phyloP scores from a whole-genome alignment of 2,113 vertebrate species.

The Scartelaos histophorus region DNA sequence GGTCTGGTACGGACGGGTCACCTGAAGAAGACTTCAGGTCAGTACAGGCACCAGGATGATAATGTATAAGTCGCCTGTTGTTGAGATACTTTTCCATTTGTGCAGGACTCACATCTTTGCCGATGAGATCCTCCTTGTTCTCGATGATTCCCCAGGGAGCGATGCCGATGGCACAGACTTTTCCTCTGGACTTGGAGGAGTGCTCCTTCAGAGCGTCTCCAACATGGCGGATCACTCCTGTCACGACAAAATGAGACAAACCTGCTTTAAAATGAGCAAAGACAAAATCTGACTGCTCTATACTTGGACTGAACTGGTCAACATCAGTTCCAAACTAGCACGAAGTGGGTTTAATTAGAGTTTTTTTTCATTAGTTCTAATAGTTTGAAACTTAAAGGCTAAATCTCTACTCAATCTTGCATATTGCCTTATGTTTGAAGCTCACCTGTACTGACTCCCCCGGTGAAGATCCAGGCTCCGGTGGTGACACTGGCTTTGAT shows the following conservation, averaged over 20 bases:
- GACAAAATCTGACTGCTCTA: too few species aligned
- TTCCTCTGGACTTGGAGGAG: slow-evolving; percentile 95
- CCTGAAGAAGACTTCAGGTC: slow-evolving; percentile 68
- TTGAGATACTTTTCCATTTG: too few species aligned
- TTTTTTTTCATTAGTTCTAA: too few species aligned
- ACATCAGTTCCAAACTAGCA: too few species aligned
- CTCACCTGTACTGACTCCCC: slow-evolving; percentile 91
- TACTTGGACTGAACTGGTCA: too few species aligned
- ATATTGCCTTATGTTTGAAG: neutral
- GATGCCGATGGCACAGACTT: slow-evolving; percentile 92
- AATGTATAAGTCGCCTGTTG: too few species aligned
- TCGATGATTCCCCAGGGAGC: slow-evolving; percentile 97
- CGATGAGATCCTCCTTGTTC: slow-evolving; percentile 93
- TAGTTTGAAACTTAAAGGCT: too few species aligned
- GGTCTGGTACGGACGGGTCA: slow-evolving; percentile 90
- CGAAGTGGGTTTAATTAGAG: too few species aligned
- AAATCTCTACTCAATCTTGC: neutral
- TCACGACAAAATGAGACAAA: neutral
- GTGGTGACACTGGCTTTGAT: slow-evolving; percentile 97
- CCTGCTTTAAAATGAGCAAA: neutral
- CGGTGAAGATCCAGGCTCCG: slow-evolving; percentile 97
- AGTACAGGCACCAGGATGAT: too few species aligned
- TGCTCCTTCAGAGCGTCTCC: slow-evolving; percentile 98
- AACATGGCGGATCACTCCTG: slow-evolving; percentile 95
- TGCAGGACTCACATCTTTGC: slow-evolving; percentile 85